These are phyloP conservation scores for Montipora capitata DNA, from an alignment of 92 coral and sea anemone genomes.

Conservation along the genomic window DNA sequence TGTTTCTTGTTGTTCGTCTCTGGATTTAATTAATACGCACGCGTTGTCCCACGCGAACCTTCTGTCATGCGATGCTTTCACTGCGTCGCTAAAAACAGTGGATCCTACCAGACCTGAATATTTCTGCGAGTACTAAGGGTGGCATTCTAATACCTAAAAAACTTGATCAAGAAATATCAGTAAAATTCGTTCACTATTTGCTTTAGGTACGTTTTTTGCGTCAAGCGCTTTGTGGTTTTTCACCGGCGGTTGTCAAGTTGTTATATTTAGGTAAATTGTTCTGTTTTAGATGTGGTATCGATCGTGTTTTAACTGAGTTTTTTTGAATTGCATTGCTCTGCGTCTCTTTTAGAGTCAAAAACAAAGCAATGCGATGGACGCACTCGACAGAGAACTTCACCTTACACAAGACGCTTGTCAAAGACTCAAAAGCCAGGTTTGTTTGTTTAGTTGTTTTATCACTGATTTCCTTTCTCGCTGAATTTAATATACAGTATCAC, in stretches of 20 bases:
- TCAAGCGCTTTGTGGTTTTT: not conserved
- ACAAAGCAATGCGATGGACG: conserved; percentile 94
- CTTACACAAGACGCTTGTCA: conserved; percentile 93
- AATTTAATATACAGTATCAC: not conserved
- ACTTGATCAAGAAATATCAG: not conserved
- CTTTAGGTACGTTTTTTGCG: not conserved
- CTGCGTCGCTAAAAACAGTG: not conserved
- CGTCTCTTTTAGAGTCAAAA: conserved; percentile 76
- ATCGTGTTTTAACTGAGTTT: not conserved
- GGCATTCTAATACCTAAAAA: not conserved
- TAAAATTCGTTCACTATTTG: not conserved
- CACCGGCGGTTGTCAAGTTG: not conserved
- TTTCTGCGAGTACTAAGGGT: not conserved
- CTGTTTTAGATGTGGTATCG: not conserved
- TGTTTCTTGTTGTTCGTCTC: conserved; percentile 16
- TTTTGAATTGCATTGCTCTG: not conserved
- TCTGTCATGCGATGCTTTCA: not conserved
- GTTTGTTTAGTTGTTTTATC: not conserved
- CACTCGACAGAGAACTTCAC: conserved; percentile 84
- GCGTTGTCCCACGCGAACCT: not conserved
- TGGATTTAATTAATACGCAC: conserved; percentile 30
- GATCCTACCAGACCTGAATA: not conserved
- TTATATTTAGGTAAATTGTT: not conserved
- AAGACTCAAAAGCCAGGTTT: conserved; percentile 95
- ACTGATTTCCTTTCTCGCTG: not conserved